phyloP scores from a whole-genome alignment of 2,797 vertebrate genomes.

The Sardinella longiceps region DNA sequence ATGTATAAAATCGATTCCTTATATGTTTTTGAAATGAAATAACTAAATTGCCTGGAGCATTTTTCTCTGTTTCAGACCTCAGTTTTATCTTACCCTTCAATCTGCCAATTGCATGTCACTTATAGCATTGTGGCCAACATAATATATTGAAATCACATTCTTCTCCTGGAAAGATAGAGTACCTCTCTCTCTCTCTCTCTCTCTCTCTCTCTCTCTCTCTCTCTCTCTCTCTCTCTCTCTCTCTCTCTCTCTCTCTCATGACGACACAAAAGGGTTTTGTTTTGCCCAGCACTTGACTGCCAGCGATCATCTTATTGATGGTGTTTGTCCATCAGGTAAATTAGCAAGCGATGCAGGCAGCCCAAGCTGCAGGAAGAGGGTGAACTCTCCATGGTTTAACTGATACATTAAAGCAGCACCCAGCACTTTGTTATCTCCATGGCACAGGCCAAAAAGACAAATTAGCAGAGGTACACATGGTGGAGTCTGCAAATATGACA shows the following conservation, averaged over 20 bases:
- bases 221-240: background rate
- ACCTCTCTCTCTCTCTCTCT: background rate
- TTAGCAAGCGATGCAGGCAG: slow-evolving; percentile 47
- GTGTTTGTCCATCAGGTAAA: slow-evolving; percentile 39
- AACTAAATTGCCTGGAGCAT: background rate
- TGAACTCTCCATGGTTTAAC: slow-evolving; percentile 42
- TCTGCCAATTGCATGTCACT: background rate
- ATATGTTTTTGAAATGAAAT: background rate
- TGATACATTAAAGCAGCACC: slow-evolving; percentile 62
- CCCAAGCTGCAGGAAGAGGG: background rate
- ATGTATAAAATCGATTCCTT: background rate
- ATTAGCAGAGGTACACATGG: slow-evolving; percentile 69
- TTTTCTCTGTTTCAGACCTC: background rate
- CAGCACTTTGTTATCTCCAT: slow-evolving; percentile 78
- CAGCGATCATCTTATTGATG: slow-evolving; percentile 47
- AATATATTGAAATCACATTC: slow-evolving; percentile 6
- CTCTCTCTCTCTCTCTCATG: background rate
- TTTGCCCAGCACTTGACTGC: slow-evolving; percentile 2
- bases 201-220: background rate
- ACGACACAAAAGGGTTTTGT: background rate
- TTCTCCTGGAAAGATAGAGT: background rate
- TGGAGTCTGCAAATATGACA: slow-evolving; percentile 19
- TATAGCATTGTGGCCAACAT: background rate
- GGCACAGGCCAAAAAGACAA: slow-evolving; percentile 75
- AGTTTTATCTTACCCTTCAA: background rate